Percentiles rank a stretch among this genome's conserved stretches.
Conservation (phyloP, 2,113 vertebrate species). For the Tenebrosternarchus preto region DNA sequence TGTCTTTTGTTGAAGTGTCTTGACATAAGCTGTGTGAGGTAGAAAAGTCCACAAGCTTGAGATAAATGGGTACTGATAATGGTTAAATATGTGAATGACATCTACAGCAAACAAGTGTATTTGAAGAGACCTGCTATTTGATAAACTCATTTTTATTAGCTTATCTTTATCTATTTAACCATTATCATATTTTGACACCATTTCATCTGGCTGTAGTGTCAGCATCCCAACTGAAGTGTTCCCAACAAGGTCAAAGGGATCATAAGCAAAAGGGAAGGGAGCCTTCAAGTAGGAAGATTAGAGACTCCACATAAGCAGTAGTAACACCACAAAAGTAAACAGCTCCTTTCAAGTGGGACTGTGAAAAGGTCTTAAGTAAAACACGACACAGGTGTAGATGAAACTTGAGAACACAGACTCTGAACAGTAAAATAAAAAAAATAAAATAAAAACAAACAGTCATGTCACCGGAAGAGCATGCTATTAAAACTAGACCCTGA, state of each 20-base stretch:
- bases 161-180: no score
- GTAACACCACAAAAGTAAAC: slow-evolving; percentile 5
- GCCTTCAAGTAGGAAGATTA: not conserved
- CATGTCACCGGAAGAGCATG: slow-evolving; percentile 36
- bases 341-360: not conserved
- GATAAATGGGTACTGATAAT: not conserved
- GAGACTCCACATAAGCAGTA: not conserved
- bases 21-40: not conserved
- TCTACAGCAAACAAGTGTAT: not conserved
- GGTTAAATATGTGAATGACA: not conserved
- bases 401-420: not conserved
- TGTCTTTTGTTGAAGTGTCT: not conserved
- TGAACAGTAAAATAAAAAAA: not conserved
- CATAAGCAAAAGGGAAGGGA: not conserved
- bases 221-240: not conserved
- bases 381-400: not conserved
- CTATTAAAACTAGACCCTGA: slow-evolving; percentile 25
- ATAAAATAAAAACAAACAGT: slow-evolving; percentile 10
- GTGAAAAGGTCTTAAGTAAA: not conserved
- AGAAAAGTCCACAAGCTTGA: slow-evolving; percentile 12
- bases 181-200: no score
- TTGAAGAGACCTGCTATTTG: not conserved
- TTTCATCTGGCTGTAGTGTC: slow-evolving; percentile 1
- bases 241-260: not conserved
- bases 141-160: no score